Evolutionary conservation across 2,797 vertebrate species (phyloP), one percentile per base, ranked within the genome.

Genomic region (Cuniculus paca): DNA sequence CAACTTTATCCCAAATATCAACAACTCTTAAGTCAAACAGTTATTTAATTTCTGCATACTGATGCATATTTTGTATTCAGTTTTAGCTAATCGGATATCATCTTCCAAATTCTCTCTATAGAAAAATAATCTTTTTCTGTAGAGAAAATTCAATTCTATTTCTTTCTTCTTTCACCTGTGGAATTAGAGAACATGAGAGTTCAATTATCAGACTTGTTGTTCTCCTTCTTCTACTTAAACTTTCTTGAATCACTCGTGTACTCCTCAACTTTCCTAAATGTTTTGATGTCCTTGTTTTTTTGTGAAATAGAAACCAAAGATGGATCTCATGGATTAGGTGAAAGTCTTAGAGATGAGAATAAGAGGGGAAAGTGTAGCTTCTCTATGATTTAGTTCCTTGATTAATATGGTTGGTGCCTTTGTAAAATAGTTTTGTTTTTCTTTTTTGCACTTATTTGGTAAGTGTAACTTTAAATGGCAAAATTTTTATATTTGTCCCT

Each of bases 261-360:
- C 22, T 84, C n/a, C 58, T 88, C 6, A 56, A 17, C 17, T 22
- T 83, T 91, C 13, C 50, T 77, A 65, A 60, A 36, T 70, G 50
- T 91, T 91, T 87, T 79, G 48, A 89, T 61, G 42, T 72, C 24
- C 63, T 5, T 16, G 2, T 19, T 56, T 75, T 10, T 86, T 91
- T 94, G 78, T 20, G 36, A 93, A 92, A 68, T 56, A 81, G 82
- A 60, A 84, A 89, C 58, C n/a, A 85, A 94, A 34, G 72, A 34
- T 12, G 20, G 17, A 34, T 45, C 68, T 88, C 74, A 31, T 1
- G 56, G 60, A 61, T 88, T 58, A 78, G 5, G 9, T 34, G 39
- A 88, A 65, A 97, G 3, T 24, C 78, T 63, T 45, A 95, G 72
- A 28, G 20, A 48, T 60, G 65, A 54, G 31, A 26, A 81, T n/a